Base-by-base conservation (phyloP, 2,888 invertebrate genomes). In the Acrocera orbiculus region DNA sequence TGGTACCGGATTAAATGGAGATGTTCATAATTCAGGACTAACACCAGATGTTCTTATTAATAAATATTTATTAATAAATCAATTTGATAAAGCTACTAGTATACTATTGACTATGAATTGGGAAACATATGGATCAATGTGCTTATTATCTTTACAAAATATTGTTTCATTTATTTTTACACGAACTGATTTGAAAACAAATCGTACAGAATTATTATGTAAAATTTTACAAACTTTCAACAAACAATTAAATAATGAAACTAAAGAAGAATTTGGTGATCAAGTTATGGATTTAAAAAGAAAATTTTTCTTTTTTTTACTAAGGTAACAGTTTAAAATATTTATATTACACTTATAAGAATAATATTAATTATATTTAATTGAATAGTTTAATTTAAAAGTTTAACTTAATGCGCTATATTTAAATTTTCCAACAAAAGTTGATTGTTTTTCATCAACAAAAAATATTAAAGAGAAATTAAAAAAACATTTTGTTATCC, bases 251-350 rank as follows among this genome's bases (percentile, higher is more conserved):
- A 74, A 75, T 34, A 69, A 72, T 40, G 69, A 74, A 11, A 67
- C 74, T 2, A 70, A 76, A 46, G 69, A 75, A 42, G 74, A 76
- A 52, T 86, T 76, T 56, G 76, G 79, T 26, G 77, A 75, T 53
- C 69, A 80, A 52, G 69, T 89, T 7, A 73, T 77, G 45, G 79
- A 83, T 52, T 64, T 92, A 24, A 87, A 89, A 1, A 65, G 90
- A 44, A 67, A 83, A 45, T 87, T 85, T 63, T 89, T 86, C 53
- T 85, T 89, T 52, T 81, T 81, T 50, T 58, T 90, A 30, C 64
- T 90, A 11, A 72, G 83, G 79, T 80, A 46, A 44, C n/a, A n/a
- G n/a, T n/a, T n/a, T n/a, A n/a, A n/a, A n/a, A n/a, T n/a, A n/a
- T n/a, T n/a, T n/a, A n/a, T n/a, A n/a, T n/a, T n/a, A n/a, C n/a